Percentiles rank a stretch among this genome's conserved stretches.
These are phyloP conservation scores for Lepisosteus oculatus DNA, from an alignment of 2,113 vertebrate species.

Conservation along the genomic window DNA sequence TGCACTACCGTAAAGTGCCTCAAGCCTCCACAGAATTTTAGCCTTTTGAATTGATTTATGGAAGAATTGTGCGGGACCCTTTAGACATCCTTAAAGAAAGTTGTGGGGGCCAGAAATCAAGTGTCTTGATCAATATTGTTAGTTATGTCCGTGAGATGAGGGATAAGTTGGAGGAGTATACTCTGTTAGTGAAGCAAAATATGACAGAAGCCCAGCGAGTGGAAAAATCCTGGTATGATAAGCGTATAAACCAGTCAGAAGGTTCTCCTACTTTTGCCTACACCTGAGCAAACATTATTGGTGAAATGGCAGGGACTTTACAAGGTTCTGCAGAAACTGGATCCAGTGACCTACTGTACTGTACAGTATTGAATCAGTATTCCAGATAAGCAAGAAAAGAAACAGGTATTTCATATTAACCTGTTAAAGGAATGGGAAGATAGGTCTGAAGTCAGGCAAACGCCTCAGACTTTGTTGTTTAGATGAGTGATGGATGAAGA, in stretches of 20 bases:
- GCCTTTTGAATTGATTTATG: conserved; percentile 28
- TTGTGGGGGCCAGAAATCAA: neutral
- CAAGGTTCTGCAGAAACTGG: neutral
- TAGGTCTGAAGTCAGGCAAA: neutral
- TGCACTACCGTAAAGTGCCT: conserved; percentile 42
- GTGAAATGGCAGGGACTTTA: neutral
- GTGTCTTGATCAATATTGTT: no score
- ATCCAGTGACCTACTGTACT: neutral
- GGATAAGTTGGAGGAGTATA: no score
- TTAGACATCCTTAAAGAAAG: conserved; percentile 27
- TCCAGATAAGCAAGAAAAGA: neutral
- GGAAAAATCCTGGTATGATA: neutral
- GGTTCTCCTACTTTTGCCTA: neutral
- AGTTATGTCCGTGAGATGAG: no score
- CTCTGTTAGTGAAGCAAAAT: neutral
- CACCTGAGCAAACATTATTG: neutral
- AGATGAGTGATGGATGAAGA: no score
- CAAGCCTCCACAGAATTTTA: conserved; percentile 34
- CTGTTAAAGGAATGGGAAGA: neutral
- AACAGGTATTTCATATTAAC: neutral
- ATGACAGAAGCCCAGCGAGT: neutral
- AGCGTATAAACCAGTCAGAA: neutral
- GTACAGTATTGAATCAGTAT: neutral
- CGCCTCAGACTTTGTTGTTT: no score
- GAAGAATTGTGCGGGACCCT: conserved; percentile 5